phyloP scores from a whole-genome alignment of 2,113 vertebrate species.

The Spilogale gracilis region DNA sequence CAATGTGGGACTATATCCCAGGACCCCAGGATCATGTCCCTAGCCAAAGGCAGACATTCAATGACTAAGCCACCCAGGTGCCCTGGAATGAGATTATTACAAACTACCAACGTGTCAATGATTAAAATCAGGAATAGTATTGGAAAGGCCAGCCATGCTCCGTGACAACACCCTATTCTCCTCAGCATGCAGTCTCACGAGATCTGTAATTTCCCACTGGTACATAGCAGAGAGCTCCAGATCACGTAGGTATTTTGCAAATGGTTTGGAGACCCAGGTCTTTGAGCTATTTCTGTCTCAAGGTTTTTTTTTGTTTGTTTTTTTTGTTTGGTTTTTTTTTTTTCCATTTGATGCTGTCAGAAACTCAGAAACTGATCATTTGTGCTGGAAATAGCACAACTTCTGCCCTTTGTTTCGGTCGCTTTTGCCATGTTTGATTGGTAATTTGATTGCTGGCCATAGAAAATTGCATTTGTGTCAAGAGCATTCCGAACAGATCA shows the following conservation, averaged over 20 bases:
- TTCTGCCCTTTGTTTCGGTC: conserved; percentile 78
- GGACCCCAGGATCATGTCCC: too few species aligned
- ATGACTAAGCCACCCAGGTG: too few species aligned
- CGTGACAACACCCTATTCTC: not conserved
- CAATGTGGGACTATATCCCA: too few species aligned
- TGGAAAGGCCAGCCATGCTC: not conserved
- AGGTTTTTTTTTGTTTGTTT: too few species aligned
- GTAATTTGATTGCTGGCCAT: conserved; percentile 79
- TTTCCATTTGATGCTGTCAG: conserved; percentile 74
- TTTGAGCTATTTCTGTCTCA: conserved; percentile 68
- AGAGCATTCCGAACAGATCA: conserved; percentile 78
- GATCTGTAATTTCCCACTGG: conserved; percentile 29
- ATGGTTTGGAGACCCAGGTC: conserved; percentile 42
- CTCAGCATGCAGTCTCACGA: not conserved
- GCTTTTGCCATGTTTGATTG: conserved; percentile 74
- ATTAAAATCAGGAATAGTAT: conserved; percentile 43
- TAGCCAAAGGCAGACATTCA: too few species aligned
- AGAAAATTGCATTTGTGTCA: conserved; percentile 83
- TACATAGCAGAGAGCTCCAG: not conserved
- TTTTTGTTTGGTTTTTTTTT: conserved; percentile 62
- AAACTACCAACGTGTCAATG: conserved; percentile 62
- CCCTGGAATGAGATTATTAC: conserved; percentile 29
- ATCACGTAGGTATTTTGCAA: conserved; percentile 54
- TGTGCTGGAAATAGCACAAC: conserved; percentile 78
- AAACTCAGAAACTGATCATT: conserved; percentile 77